Evolutionary conservation across 2,797 vertebrate species (phyloP).

Genomic region (Pipistrellus nathusii): DNA sequence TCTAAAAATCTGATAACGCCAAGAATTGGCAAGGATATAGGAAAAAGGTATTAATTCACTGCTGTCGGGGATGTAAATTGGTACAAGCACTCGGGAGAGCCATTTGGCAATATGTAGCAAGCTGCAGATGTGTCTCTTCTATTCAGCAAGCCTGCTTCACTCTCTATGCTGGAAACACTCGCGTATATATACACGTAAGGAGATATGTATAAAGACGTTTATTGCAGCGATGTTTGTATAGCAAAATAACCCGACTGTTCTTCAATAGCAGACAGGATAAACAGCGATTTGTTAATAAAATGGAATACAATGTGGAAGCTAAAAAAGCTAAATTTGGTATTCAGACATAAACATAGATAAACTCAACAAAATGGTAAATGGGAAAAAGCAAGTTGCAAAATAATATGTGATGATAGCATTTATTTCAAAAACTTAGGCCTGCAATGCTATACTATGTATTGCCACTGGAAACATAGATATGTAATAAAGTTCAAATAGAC

Average conservation of each 20-base stretch:
- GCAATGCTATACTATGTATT: neutral
- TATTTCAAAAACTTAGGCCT: constrained; percentile 7
- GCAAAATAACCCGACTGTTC: neutral
- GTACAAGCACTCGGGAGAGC: neutral
- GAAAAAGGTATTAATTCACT: neutral
- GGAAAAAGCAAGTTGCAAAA: neutral
- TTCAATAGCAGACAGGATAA: neutral
- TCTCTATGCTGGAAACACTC: neutral
- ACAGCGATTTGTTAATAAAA: neutral
- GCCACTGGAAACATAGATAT: neutral
- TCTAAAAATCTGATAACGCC: constrained; percentile 31
- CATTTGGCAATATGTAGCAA: constrained; percentile 18
- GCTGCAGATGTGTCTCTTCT: neutral
- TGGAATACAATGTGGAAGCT: neutral
- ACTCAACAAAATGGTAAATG: neutral
- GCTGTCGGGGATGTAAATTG: neutral
- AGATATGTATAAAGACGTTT: neutral
- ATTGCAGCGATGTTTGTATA: neutral
- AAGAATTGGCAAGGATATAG: constrained; percentile 48
- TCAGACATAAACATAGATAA: neutral
- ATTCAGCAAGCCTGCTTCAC: neutral
- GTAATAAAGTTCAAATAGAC: neutral
- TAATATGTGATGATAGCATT: neutral
- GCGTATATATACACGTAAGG: neutral
- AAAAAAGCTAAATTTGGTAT: constrained; percentile 2